Evolutionary conservation across 2,888 invertebrate genomes (phyloP).

Genomic region (Dyspetes luteomarginatus): DNA sequence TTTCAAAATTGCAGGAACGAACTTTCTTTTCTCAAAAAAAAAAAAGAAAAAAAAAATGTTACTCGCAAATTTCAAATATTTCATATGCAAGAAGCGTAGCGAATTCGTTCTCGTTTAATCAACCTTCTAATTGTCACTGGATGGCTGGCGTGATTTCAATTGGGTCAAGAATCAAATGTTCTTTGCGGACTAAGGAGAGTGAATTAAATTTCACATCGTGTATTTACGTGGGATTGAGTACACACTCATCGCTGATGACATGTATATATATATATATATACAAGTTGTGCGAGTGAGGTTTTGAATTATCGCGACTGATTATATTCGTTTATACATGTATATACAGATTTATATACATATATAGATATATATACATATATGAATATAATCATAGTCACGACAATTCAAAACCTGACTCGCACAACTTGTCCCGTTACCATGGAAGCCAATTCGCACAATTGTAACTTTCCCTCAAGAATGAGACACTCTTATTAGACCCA

Average conservation of each 20-base stretch:
- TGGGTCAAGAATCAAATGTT: slow-evolving; percentile 37
- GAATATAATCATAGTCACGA: no score
- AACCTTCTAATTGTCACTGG: slow-evolving; percentile 32
- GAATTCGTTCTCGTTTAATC: slow-evolving; percentile 16
- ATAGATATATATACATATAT: no score
- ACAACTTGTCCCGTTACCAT: no score
- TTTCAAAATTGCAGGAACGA: no score
- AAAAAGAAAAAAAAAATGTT: background rate
- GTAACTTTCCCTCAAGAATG: no score
- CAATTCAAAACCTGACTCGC: no score
- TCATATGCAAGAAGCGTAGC: background rate
- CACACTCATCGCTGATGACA: background rate
- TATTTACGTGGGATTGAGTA: slow-evolving; percentile 4
- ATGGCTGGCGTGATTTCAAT: slow-evolving; percentile 57
- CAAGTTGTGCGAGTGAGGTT: no score
- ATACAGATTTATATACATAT: no score
- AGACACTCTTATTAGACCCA: slow-evolving; percentile 16
- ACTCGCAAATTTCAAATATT: background rate
- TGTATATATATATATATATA: no score
- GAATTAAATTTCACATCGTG: slow-evolving; percentile 39
- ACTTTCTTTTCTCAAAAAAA: background rate
- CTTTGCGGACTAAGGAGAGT: slow-evolving; percentile 18
- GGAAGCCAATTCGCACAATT: no score
- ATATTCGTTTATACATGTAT: no score
- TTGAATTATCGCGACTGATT: no score